Evolutionary conservation across 2,888 invertebrate genomes (phyloP), one percentile per base, ranked within the genome.

Genomic region (Ophioninae sp.): DNA sequence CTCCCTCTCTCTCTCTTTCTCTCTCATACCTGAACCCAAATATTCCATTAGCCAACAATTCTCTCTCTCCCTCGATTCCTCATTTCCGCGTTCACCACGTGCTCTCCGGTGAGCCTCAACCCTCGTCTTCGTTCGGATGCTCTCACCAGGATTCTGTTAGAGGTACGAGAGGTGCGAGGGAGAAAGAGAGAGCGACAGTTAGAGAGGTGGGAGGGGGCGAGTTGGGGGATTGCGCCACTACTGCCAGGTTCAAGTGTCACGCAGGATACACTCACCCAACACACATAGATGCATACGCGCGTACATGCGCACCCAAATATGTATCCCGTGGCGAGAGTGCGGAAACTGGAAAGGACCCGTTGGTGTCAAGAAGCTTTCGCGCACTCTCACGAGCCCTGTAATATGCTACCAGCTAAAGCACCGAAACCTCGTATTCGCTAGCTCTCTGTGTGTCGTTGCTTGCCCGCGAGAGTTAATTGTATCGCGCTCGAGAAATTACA

Each of bases 191-290:
- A 50, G 50, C 10, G 50, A 17, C 13, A 10, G 44, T 1, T 0
- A 10, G 44, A 50, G 44, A 61, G 39, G 37, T 6, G 23, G 44
- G 23, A 44, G n/a, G 30, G 73, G 56, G 73, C 10, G 69, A 81
- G 50, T 50, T 6, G 50, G 17, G 50, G 50, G 50, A 86, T 87
- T 86, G 86, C 86, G 86, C 88, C 86, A 86, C 87, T 84, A 83
- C 86, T 85, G 87, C 85, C 86, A 88, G 88, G 89, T 89, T 90
- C 89, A 89, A 89, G 89, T 90, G 91, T 91, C 91, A 90, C 90
- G 87, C 90, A 89, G 90, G 90, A 89, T 87, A 88, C 87, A 88
- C 88, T 30, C 67, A 20, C 30, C 64, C 20, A 64, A n/a, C 44
- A 44, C 30, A 70, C 20, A 64, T 39, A 44, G 20, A 17, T 65